Evolutionary conservation across 2,113 vertebrate species (phyloP), one percentile per base, ranked within the genome.

Genomic region (Beaufortia kweichowensis): DNA sequence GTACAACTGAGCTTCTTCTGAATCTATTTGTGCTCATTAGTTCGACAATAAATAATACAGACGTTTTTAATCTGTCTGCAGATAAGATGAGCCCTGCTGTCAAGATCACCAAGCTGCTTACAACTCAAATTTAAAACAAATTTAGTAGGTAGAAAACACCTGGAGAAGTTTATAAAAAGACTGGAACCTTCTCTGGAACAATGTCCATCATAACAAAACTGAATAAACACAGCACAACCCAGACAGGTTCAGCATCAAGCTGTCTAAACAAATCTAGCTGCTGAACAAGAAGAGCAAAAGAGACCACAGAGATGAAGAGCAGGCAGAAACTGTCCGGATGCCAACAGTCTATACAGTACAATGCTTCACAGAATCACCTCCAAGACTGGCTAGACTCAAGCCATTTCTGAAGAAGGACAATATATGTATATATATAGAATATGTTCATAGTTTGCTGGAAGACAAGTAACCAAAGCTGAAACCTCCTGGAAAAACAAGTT

Each of bases 101-200:
- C 43, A 53, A 21, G 1, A 35, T 48, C 9, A 68, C 28, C 19
- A n/a, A 55, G 6, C 3, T 24, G 50, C 12, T 12, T 33, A 69
- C 19, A 50, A 66, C 41, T 28, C 19, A n/a, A n/a, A n/a, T n/a
- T n/a, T 19, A 39, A 23, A 21, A 35, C 21, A 6, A 67, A 67
- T 15, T n/a, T 29, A n/a, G 21, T 24, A 28, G 14, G 29, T 35
- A 29, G 50, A 23, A 70, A 57, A 39, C 50, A 57, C 68, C 68
- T 39, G 53, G 50, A 55, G 10, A 53, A 69, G 66, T 55, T 69
- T 55, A 33, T 33, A 33, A 69, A 66, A 56, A 35, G 29, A 35
- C 29, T 39, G 50, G 31, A 39, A 71, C 24, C 0, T 24, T 57
- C 21, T 15, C 39, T 55, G 29, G 29, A 53, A 29, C 19, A 21